These are phyloP conservation scores for Hozukius guyotensis DNA, from an alignment of 2,797 vertebrate genomes.

Conservation along the genomic window DNA sequence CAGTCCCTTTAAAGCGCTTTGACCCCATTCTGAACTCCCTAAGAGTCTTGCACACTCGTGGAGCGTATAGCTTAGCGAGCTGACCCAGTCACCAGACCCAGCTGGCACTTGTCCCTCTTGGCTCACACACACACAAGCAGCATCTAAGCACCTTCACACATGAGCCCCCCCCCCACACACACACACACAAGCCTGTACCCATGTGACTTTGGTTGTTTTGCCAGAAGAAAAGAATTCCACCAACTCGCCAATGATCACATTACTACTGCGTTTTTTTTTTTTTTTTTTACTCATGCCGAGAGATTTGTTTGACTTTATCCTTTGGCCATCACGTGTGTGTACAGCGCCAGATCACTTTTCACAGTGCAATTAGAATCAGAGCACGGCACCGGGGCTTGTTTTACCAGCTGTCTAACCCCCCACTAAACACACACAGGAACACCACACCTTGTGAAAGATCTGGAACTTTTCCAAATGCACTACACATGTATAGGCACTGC, in stretches of 20 bases:
- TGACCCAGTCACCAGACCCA: constrained; percentile 67
- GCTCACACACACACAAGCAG: constrained; percentile 42
- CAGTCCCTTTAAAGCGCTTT: not conserved
- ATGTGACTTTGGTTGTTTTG: constrained; percentile 66
- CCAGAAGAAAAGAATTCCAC: constrained; percentile 63
- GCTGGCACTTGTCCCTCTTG: constrained; percentile 59
- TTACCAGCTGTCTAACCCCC: constrained; percentile 73
- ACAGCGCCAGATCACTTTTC: constrained; percentile 71
- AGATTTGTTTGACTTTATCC: constrained; percentile 76
- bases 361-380: constrained; percentile 75
- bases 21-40: constrained; percentile 53
- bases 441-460: constrained; percentile 57
- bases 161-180: not conserved
- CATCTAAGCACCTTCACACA: constrained; percentile 58
- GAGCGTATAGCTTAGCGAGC: constrained; percentile 42
- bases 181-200: constrained; percentile 33
- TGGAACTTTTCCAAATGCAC: constrained; percentile 60
- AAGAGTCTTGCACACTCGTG: constrained; percentile 20
- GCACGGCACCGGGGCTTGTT: constrained; percentile 63
- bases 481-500: constrained; percentile 38
- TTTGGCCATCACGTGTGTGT: constrained; percentile 58
- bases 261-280: constrained; percentile 39
- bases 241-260: constrained; percentile 70
- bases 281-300: constrained; percentile 38
- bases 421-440: constrained; percentile 38